Base-by-base conservation (phyloP, 1,140 invertebrate genomes). In the Macrobrachium rosenbergii region DNA sequence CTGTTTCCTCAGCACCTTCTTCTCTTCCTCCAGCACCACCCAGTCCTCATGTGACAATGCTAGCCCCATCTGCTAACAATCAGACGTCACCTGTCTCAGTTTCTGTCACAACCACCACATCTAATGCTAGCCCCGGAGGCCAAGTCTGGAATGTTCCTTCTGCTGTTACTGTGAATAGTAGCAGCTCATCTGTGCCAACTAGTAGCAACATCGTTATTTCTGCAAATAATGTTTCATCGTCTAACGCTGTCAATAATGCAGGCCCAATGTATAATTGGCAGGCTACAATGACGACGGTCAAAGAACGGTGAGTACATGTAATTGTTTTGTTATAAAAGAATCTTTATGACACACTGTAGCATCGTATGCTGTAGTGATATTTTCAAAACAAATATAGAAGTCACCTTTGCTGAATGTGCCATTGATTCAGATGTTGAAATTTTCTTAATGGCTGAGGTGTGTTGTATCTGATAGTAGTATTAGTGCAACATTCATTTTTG, bases 241-340 rank as follows among this genome's bases (percentile, higher is more conserved):
- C 63, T 81, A 45, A 59, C n/a, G 23, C 59, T 67, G 59, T 58
- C 72, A 78, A 23, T 28, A 87, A 87, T 73, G 63, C 83, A 28
- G 88, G 90, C 19, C 80, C 89, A 43, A 64, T 90, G 63, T 91
- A 91, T 72, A 91, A 91, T 80, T 92, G 92, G 92, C 92, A 93
- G 88, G 91, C 95, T 28, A 95, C 94, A 17, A 96, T 96, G 90
- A 94, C 94, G 2, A 95, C 95, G 2, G 94, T 97, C 7, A 95
- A 95, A 90, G 96, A 96, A 89, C 93, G 96, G 85, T 87, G 52
- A 52, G 52, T 52, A 52, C 52, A 37, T 37, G 28, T 52, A 52
- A 52, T 8, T 37, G 28, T 37, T 37, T 37, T 37, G 1, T 52
- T 52, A 2, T 8, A 52, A 52, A 52, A 5, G 0, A 10, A 52